Percentiles rank a stretch among this genome's conserved stretches.
phyloP scores from a whole-genome alignment of 2,113 vertebrate species.

The Microcebus jonahi region DNA sequence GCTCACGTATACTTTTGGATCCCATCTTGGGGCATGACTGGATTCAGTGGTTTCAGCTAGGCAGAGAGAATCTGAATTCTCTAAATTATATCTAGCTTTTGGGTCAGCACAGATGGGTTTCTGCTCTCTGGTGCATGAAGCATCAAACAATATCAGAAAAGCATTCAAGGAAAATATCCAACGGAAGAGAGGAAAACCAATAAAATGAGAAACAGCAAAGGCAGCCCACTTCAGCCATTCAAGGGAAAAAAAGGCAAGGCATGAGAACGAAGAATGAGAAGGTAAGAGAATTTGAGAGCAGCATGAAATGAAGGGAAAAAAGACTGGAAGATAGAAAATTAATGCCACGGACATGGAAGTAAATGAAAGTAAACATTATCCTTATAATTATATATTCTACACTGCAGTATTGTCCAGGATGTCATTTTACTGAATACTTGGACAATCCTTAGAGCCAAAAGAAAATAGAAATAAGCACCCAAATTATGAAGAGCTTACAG shows the following conservation, averaged over 20 bases:
- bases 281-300: constrained; percentile 11
- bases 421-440: not conserved
- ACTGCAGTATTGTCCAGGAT: not conserved
- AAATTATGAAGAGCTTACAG: not conserved
- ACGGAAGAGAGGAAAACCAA: not conserved
- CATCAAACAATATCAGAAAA: not conserved
- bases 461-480: not conserved
- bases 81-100: not conserved
- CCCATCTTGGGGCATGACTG: not conserved
- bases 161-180: not conserved
- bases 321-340: not conserved
- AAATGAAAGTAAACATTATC: not conserved
- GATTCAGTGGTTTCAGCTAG: not conserved
- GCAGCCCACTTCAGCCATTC: not conserved
- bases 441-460: not conserved
- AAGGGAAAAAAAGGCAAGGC: not conserved
- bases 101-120: not conserved
- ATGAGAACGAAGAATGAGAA: not conserved
- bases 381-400: not conserved
- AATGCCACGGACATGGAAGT: not conserved
- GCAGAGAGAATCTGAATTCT: not conserved
- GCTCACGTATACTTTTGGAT: not conserved
- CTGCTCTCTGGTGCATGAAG: not conserved
- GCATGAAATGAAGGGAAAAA: not conserved
- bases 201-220: not conserved